phyloP scores from a whole-genome alignment of 2,888 invertebrate species.

The Xanthorhoe spadicearia region DNA sequence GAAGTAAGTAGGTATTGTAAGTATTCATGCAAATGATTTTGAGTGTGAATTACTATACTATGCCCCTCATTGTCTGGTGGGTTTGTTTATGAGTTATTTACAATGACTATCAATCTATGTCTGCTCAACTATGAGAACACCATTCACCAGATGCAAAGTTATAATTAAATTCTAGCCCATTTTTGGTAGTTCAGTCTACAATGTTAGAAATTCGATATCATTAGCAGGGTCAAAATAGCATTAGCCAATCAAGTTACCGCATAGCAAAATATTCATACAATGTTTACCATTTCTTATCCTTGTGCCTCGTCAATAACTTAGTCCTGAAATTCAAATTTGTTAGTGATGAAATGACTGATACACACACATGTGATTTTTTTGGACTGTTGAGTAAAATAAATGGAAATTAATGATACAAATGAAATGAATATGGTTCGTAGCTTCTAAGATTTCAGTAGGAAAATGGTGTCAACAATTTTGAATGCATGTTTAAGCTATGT shows the following conservation, averaged over 20 bases:
- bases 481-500: no score
- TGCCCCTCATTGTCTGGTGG: constrained; percentile 13
- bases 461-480: neutral
- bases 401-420: constrained; percentile 7
- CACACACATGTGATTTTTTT: constrained; percentile 45
- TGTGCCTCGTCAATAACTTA: constrained; percentile 93
- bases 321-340: constrained; percentile 90
- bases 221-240: constrained; percentile 55
- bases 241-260: constrained; percentile 67
- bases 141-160: constrained; percentile 32
- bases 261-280: constrained; percentile 65
- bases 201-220: constrained; percentile 37
- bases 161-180: constrained; percentile 27
- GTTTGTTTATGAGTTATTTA: constrained; percentile 18
- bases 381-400: constrained; percentile 24
- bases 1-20: neutral
- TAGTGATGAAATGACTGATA: constrained; percentile 78
- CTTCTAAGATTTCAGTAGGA: constrained; percentile 30
- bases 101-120: constrained; percentile 17
- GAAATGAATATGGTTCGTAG: constrained; percentile 13
- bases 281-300: constrained; percentile 93
- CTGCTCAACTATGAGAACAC: constrained; percentile 22
- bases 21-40: constrained; percentile 22
- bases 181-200: constrained; percentile 30
- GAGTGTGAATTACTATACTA: constrained; percentile 11